Percentiles rank a stretch among this genome's conserved stretches.
These are phyloP conservation scores for Mylabris sibirica DNA, from an alignment of 2,888 invertebrate genomes.

Conservation along the genomic window DNA sequence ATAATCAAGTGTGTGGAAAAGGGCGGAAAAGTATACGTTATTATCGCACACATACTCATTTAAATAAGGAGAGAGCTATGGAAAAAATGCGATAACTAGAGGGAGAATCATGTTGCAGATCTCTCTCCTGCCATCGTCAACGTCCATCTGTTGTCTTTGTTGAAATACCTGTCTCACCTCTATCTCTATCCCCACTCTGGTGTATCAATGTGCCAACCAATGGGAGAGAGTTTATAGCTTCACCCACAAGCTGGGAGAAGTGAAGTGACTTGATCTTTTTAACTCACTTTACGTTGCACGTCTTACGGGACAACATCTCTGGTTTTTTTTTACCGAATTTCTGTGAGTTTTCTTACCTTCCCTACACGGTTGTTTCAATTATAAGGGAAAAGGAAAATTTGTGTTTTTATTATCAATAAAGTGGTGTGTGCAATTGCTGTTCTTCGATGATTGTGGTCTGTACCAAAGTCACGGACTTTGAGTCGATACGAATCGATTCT, in stretches of 20 bases:
- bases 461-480: conserved; percentile 14
- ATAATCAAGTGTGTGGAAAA: conserved; percentile 9
- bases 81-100: neutral
- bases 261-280: conserved; percentile 55
- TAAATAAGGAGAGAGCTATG: neutral
- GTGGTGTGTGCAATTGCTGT: conserved; percentile 14
- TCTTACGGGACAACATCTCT: conserved; percentile 43
- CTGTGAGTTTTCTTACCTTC: neutral
- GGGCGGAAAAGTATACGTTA: conserved; percentile 18
- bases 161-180: conserved; percentile 37
- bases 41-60: conserved; percentile 20
- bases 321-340: conserved; percentile 8
- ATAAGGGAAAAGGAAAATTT: too few species aligned
- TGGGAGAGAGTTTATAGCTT: conserved; percentile 28
- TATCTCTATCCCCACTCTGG: conserved; percentile 29
- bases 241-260: conserved; percentile 50
- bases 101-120: conserved; percentile 19
- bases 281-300: conserved; percentile 51
- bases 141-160: conserved; percentile 36
- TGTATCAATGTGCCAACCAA: conserved; percentile 17
- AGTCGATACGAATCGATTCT: neutral
- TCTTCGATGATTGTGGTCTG: neutral
- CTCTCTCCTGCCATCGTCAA: conserved; percentile 28
- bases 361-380: neutral
- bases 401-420: neutral